A percentile compares a stretch with the other conserved stretches of the same genome.
Conservation (phyloP, 2,113 vertebrate genomes). For the Myotis davidii region DNA sequence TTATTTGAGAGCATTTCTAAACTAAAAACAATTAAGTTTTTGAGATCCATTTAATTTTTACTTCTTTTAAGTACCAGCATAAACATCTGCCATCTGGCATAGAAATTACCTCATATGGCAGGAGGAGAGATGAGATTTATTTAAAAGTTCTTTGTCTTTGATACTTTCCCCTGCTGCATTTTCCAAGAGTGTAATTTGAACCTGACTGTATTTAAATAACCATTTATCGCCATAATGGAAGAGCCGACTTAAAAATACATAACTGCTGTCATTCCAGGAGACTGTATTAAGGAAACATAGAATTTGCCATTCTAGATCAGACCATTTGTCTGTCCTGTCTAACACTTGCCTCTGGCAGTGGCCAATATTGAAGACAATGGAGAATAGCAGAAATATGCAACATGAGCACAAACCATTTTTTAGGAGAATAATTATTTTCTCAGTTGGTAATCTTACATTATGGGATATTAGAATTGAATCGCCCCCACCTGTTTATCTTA, state of each 20-base stretch:
- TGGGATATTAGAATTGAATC: conserved; percentile 7
- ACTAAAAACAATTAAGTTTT: conserved; percentile 82
- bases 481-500: conserved; percentile 26
- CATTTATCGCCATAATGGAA: conserved; percentile 85
- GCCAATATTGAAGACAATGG: conserved; percentile 44
- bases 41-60: conserved; percentile 85
- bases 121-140: conserved; percentile 85
- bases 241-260: conserved; percentile 81
- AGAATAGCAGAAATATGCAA: not conserved
- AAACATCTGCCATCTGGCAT: conserved; percentile 88
- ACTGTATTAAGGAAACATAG: conserved; percentile 76
- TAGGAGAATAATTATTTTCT: conserved; percentile 61
- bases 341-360: conserved; percentile 66
- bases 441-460: conserved; percentile 43
- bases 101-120: conserved; percentile 83
- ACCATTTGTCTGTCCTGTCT: conserved; percentile 76
- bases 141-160: conserved; percentile 87
- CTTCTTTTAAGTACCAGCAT: conserved; percentile 84
- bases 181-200: conserved; percentile 84
- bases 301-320: conserved; percentile 78
- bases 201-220: conserved; percentile 85
- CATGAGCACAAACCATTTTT: not conserved
- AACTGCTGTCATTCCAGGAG: conserved; percentile 80
- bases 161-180: conserved; percentile 82
- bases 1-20: conserved; percentile 76